A percentile compares a stretch with the other conserved stretches of the same genome.
phyloP scores from a whole-genome alignment of 2,797 vertebrate species.

The Syndactyla subalaris region DNA sequence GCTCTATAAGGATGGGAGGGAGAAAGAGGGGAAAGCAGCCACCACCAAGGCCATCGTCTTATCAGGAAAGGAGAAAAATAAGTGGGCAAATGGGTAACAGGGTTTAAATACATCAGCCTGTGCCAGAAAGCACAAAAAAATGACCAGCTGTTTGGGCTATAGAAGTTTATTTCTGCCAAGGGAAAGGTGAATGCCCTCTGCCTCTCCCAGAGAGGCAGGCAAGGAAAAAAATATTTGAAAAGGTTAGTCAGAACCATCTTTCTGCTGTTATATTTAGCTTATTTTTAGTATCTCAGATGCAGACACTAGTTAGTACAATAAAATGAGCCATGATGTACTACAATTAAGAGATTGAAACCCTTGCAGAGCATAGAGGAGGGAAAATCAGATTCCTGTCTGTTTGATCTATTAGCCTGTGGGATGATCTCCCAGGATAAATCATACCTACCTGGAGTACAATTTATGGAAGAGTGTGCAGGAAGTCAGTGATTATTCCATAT shows the following conservation, averaged over 20 bases:
- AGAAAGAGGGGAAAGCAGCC: neutral
- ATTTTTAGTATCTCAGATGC: neutral
- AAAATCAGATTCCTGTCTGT: neutral
- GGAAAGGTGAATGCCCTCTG: neutral
- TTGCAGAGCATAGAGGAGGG: neutral
- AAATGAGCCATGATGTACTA: neutral
- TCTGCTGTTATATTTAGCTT: conserved; percentile 2
- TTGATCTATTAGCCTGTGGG: neutral
- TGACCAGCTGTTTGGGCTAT: neutral
- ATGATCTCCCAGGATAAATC: neutral
- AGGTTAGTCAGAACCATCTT: neutral
- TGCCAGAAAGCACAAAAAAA: neutral
- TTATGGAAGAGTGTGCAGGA: neutral
- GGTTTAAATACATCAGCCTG: neutral
- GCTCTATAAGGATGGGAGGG: fast-evolving
- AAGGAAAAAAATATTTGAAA: neutral
- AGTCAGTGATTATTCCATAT: neutral
- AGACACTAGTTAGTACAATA: neutral
- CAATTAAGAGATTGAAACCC: neutral
- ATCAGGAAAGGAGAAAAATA: neutral
- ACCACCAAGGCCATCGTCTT: neutral
- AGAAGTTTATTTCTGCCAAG: neutral
- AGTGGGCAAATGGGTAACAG: neutral
- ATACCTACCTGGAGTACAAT: neutral
- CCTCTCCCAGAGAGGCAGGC: neutral